Evolutionary conservation across 2,113 vertebrate species (phyloP), one percentile per base, ranked within the genome.

Genomic region (Urocolius indicus): DNA sequence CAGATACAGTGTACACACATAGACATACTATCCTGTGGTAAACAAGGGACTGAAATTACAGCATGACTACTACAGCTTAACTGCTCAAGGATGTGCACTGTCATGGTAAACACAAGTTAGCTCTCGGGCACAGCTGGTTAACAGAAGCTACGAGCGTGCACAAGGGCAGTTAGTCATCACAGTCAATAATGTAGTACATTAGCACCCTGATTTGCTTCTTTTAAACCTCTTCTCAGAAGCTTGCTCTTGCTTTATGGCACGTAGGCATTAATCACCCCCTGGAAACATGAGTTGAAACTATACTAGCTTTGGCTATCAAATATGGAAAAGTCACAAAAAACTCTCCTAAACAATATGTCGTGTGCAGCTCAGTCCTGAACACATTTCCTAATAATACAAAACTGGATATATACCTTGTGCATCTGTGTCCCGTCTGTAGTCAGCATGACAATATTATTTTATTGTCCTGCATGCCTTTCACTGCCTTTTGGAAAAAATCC

Each of bases 151-250:
- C 0, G 0, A 82, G 66, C 16, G 1, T 1, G 0, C 71, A 11
- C n/a, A 16, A 0, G 3, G 2, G n/a, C 4, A 2, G 21, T 23
- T 5, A 26, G 54, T 61, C 67, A 48, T 21, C 14, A 12, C 54
- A 38, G 20, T 19, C 1, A 0, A 1, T 2, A 76, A 16, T 1
- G 0, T 4, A 8, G 10, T 19, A 16, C 67, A 36, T 23, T 32
- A 32, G 13, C 34, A 68, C 22, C 20, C 34, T 24, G 26, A 5
- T 26, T 58, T 65, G 23, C 45, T 61, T 15, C 83, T 68, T 65
- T 12, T 21, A 51, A 88, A 57, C 12, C 7, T 17, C 63, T 79
- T 34, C 71, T 45, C 32, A 34, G 9, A 38, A 30, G 58, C 29
- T 14, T 41, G 9, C 34, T 46, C 8, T 2, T 74, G 27, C 38